A percentile compares a stretch with the other conserved stretches of the same genome.
Conservation (phyloP, 1,140 invertebrate genomes). For the Oryzaephilus surinamensis region DNA sequence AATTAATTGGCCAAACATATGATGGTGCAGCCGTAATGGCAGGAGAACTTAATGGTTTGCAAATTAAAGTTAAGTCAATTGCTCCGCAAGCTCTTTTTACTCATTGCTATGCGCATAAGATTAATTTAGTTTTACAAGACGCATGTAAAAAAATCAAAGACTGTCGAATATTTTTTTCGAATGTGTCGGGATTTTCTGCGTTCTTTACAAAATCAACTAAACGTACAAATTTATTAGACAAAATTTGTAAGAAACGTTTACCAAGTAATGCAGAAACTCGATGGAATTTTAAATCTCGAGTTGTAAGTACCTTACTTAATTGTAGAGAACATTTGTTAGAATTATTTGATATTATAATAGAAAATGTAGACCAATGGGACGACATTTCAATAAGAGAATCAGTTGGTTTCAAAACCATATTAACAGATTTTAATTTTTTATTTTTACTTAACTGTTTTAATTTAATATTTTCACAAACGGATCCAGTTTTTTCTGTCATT, state of each 20-base stretch:
- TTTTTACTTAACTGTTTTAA: constrained; percentile 6
- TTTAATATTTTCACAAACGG: no score
- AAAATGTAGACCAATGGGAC: constrained; percentile 2
- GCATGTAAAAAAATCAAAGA: constrained; percentile 9
- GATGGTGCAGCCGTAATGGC: constrained; percentile 27
- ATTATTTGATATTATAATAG: constrained; percentile 11
- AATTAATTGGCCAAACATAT: constrained; percentile 30
- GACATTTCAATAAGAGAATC: constrained; percentile 6
- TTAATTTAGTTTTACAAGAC: constrained; percentile 22
- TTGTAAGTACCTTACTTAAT: constrained; percentile 9
- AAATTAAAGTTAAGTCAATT: constrained; percentile 22
- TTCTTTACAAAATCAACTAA: constrained; percentile 13
- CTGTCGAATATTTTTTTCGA: constrained; percentile 24
- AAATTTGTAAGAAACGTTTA: constrained; percentile 8
- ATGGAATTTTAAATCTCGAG: constrained; percentile 13
- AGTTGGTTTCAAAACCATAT: constrained; percentile 2
- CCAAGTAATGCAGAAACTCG: constrained; percentile 2
- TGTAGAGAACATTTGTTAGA: constrained; percentile 7
- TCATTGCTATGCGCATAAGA: constrained; percentile 30
- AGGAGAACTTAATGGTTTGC: constrained; percentile 20
- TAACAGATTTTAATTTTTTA: constrained; percentile 10
- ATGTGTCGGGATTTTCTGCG: constrained; percentile 6
- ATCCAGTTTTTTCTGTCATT: no score
- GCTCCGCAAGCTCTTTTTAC: no score
- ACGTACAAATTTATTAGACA: constrained; percentile 10